Evolutionary conservation across 1,140 invertebrate genomes (phyloP), one percentile per base, ranked within the genome.

Genomic region (Hestina assimilis): DNA sequence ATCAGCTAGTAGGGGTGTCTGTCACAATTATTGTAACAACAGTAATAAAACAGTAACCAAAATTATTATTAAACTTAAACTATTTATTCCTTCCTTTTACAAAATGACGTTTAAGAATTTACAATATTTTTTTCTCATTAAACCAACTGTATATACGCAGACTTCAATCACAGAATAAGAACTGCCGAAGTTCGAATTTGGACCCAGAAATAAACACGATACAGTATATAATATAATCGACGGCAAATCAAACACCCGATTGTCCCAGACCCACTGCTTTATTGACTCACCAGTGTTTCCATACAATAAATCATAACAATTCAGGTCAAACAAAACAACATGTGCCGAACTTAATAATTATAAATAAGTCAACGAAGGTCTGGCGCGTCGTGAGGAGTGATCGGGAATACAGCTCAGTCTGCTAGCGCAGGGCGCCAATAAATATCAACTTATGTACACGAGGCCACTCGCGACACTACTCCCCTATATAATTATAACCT

Each of bases 231-330:
- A 52, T 59, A 57, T 48, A 67, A 58, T 66, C 70, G 63, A 74
- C 70, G 70, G 69, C 75, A 87, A 87, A 87, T 85, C 71, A 85
- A 87, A 87, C 83, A 87, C 73, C 76, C 74, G 66, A 72, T n/a
- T 75, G 70, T 82, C 81, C 81, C 82, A 85, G 81, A 83, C 78
- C 83, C 82, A 84, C 84, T 80, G 79, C 76, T 87, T 87, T 87
- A 87, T 85, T 87, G 82, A 87, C 81, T 82, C 71, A 84, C 80
- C 83, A 87, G 83, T 79, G 77, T 83, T 78, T 79, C 73, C 73
- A 80, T 85, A 87, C 81, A 87, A 84, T 83, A 86, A 87, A 84
- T 85, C 81, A 87, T 87, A 87, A 87, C 84, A 87, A 85, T 83
- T 85, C 75, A 83, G 75, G 79, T 83, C 82, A 84, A 87, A 87